Base-by-base conservation (phyloP, 1,140 invertebrate species). In the Penaeus vannamei region DNA sequence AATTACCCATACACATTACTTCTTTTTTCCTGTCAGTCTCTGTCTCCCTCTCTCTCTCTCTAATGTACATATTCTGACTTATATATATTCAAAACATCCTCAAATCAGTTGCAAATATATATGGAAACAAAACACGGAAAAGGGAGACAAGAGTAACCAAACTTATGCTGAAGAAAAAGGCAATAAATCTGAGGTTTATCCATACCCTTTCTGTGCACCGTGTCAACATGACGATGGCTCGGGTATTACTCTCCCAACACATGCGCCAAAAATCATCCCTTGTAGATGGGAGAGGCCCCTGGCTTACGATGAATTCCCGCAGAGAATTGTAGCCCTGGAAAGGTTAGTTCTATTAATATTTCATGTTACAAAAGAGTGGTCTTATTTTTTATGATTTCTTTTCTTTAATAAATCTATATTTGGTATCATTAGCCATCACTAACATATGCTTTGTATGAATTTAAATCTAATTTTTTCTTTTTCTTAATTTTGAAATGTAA, bases 251-350 rank as follows among this genome's bases (percentile, higher is more conserved):
- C 93, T 99, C 98, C 98, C 98, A 99, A 91, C 98, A 96, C 98
- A 99, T 99, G 90, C 98, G 95, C 98, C 98, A 99, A 94, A 99
- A 99, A 93, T 99, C 98, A 92, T 98, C 98, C 72, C 98, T 94
- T 0, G 98, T 99, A 69, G 97, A 97, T 93, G 98, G 98, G 90
- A 99, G 93, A 17, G 98, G 98, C 36, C 99, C 99, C 95, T 99
- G 98, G 3, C 98, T 98, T 8, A 98, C 98, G 83, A 99, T 97
- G 93, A 99, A 99, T 93, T 99, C 98, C 29, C 98, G 94, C 7
- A 97, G 97, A 17, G 97, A 98, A 93, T 97, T 98, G 93, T 96
- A 96, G 7, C 98, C 98, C 87, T 89, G 64, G 20, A 76, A 79
- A 64, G 14, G 62, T 23, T 60, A 5, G 36, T 42, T 0, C 0